Percentiles rank a stretch among this genome's conserved stretches.
Conservation (phyloP, 2,113 vertebrate species). For the Columba janthina region DNA sequence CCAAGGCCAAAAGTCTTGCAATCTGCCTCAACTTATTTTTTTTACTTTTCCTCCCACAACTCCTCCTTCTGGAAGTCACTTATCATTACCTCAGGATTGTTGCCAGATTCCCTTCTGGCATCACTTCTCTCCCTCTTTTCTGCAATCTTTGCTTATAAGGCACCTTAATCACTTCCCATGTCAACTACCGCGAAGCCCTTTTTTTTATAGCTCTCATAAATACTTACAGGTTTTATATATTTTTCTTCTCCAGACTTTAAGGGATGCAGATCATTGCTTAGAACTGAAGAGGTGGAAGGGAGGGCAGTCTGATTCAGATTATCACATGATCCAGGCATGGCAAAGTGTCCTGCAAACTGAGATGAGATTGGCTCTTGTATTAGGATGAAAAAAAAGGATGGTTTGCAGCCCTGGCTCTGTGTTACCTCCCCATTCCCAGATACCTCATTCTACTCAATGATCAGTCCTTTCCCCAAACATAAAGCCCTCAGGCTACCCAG, state of each 20-base stretch:
- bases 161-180: constrained; percentile 55
- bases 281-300: neutral
- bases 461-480: neutral
- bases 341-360: neutral
- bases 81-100: neutral
- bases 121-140: constrained; percentile 1
- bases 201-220: constrained; percentile 38
- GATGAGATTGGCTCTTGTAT: neutral
- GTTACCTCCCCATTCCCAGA: neutral
- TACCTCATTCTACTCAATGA: neutral
- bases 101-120: constrained; percentile 45
- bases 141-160: constrained; percentile 25
- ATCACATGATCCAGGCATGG: neutral
- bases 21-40: neutral
- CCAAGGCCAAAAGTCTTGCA: neutral
- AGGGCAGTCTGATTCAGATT: neutral
- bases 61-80: constrained; percentile 31
- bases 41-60: constrained; percentile 31
- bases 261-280: neutral
- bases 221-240: constrained; percentile 32
- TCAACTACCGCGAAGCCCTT: constrained; percentile 32
- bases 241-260: constrained; percentile 30
- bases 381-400: neutral
- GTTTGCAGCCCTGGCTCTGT: neutral
- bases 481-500: neutral